These are phyloP conservation scores for Tor tambroides DNA, from an alignment of 2,113 vertebrate genomes.

Conservation along the genomic window DNA sequence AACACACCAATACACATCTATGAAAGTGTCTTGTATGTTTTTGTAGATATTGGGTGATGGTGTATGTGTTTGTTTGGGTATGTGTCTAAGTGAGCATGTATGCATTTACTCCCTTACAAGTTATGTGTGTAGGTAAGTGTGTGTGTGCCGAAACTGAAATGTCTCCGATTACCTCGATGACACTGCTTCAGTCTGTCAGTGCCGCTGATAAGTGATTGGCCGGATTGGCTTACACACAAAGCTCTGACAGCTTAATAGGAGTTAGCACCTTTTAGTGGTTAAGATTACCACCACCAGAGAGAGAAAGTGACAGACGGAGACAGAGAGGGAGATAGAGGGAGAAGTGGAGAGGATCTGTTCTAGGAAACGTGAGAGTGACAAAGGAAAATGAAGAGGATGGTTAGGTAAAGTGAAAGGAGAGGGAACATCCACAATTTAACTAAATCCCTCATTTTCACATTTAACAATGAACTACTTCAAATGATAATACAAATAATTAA, in stretches of 20 bases:
- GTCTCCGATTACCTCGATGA: constrained; percentile 68
- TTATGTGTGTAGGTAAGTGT: background rate
- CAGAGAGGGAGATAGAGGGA: constrained; percentile 13
- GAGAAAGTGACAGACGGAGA: constrained; percentile 32
- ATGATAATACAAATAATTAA: background rate
- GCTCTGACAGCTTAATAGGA: constrained; percentile 61
- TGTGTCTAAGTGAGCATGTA: background rate
- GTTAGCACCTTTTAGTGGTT: constrained; percentile 73
- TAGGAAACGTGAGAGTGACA: constrained; percentile 38
- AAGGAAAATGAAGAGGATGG: background rate
- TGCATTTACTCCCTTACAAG: constrained; percentile 8
- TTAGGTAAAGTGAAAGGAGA: background rate
- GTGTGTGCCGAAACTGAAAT: constrained; percentile 35
- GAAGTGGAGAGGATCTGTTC: background rate
- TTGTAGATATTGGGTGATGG: constrained; percentile 12
- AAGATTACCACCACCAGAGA: constrained; percentile 68
- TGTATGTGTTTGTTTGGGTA: background rate
- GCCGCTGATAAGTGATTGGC: constrained; percentile 74
- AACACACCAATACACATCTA: background rate
- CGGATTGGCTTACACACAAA: constrained; percentile 69
- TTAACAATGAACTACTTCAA: background rate
- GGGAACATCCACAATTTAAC: background rate
- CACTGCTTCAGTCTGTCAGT: constrained; percentile 69
- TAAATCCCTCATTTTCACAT: background rate
- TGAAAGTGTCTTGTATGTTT: background rate